Evolutionary conservation across 2,797 vertebrate genomes (phyloP).

Genomic region (Anisognathus igniventris): DNA sequence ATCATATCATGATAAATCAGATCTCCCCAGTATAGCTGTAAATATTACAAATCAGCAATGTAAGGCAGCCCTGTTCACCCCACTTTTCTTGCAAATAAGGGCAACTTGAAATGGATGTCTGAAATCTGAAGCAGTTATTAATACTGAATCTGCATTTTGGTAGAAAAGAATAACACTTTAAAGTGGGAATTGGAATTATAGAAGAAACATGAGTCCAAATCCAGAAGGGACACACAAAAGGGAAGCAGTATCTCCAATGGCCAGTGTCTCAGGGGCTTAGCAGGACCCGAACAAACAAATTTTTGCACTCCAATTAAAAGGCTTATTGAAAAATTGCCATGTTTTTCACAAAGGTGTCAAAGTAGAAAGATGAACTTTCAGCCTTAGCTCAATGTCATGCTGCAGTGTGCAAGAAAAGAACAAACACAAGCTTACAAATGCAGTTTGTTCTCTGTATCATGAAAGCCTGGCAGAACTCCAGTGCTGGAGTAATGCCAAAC

Average conservation of each 20-base stretch:
- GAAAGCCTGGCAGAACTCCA: conserved; percentile 10
- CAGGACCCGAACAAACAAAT: not conserved
- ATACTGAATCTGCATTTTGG: not conserved
- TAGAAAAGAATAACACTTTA: not conserved
- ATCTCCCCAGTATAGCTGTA: not conserved
- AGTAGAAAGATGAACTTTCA: conserved; percentile 20
- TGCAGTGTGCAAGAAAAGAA: not conserved
- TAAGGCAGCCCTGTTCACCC: not conserved
- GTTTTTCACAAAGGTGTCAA: not conserved
- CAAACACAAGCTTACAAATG: not conserved
- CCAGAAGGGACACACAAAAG: not conserved
- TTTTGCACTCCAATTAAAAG: not conserved
- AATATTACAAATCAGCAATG: not conserved
- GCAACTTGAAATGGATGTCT: not conserved
- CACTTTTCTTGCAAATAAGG: not conserved
- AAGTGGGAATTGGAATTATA: not conserved
- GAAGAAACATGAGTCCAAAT: not conserved
- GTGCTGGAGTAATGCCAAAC: not conserved
- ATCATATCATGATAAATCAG: not conserved
- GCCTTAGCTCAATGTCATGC: not conserved
- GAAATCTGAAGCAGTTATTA: not conserved
- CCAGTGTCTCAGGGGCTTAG: not conserved
- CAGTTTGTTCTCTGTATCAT: not conserved
- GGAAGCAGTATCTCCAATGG: not conserved
- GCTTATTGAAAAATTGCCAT: not conserved